Evolutionary conservation across 2,888 invertebrate genomes (phyloP).

Genomic region (Eulithis prunata): DNA sequence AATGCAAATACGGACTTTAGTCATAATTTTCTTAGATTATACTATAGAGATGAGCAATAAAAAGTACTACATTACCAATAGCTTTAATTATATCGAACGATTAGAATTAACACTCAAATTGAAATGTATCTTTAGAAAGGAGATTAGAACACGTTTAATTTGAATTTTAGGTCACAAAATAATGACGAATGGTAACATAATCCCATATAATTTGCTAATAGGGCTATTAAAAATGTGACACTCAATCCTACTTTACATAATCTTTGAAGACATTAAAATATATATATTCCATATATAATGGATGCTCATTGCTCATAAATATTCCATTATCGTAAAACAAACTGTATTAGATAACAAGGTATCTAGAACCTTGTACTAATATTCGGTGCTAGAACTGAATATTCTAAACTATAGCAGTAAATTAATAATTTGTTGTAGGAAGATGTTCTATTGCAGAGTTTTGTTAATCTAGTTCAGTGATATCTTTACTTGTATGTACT

Average conservation of each 20-base stretch:
- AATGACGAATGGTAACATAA: conserved; percentile 24
- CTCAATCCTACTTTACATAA: conserved; percentile 42
- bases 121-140: conserved; percentile 27
- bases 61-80: neutral
- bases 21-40: too few species aligned
- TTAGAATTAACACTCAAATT: conserved; percentile 1
- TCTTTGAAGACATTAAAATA: conserved; percentile 26
- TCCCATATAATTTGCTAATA: conserved; percentile 26
- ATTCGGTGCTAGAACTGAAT: neutral
- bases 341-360: neutral
- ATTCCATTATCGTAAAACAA: conserved; percentile 17
- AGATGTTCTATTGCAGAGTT: neutral
- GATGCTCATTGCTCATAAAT: conserved; percentile 18
- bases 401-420: neutral
- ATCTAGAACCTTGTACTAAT: neutral
- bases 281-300: neutral
- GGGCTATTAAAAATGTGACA: conserved; percentile 21
- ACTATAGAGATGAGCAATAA: too few species aligned
- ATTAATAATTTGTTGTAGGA: neutral
- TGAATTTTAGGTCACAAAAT: conserved; percentile 17
- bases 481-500: too few species aligned
- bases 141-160: conserved; percentile 12
- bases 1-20: too few species aligned
- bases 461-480: too few species aligned
- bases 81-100: neutral